phyloP scores from a whole-genome alignment of 2,888 invertebrate species.

The Tryphoninae sp. region DNA sequence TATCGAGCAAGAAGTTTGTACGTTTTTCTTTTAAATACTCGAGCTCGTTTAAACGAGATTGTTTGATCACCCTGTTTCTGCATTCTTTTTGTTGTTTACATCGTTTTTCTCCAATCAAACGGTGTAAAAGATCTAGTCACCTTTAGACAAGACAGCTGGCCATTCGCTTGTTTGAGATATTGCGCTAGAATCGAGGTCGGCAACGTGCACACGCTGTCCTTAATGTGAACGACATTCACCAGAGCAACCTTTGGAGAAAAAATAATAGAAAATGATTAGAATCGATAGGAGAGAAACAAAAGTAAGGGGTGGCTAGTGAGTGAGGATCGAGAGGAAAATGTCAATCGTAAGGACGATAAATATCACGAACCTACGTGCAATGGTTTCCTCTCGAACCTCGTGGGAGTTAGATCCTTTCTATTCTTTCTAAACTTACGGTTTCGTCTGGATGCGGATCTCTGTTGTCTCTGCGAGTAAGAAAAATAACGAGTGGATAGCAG shows the following conservation, averaged over 20 bases:
- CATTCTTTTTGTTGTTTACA: not conserved
- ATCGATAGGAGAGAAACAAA: not conserved
- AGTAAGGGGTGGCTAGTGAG: not conserved
- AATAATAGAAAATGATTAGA: conserved; percentile 13
- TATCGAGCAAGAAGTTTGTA: too few species aligned
- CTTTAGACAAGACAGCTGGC: conserved; percentile 91
- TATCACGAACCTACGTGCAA: not conserved
- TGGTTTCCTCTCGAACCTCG: not conserved
- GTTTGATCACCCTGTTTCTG: not conserved
- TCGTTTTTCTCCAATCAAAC: not conserved
- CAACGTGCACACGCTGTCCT: conserved; percentile 90
- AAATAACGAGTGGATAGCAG: conserved; percentile 90
- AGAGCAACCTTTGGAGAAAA: conserved; percentile 86
- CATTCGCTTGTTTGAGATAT: conserved; percentile 92
- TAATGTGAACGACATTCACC: conserved; percentile 91
- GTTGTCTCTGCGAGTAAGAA: conserved; percentile 87
- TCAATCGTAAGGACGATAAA: not conserved
- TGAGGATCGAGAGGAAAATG: conserved; percentile 2
- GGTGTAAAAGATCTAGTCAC: conserved; percentile 81
- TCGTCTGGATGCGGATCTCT: conserved; percentile 88
- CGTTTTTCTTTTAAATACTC: not conserved
- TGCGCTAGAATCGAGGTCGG: conserved; percentile 92
- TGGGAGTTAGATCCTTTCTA: not conserved
- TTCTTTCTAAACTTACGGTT: conserved; percentile 83
- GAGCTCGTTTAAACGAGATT: not conserved